These are phyloP conservation scores for Hypotaenidia philippensis DNA, from an alignment of 2,797 vertebrate genomes.

Conservation along the genomic window DNA sequence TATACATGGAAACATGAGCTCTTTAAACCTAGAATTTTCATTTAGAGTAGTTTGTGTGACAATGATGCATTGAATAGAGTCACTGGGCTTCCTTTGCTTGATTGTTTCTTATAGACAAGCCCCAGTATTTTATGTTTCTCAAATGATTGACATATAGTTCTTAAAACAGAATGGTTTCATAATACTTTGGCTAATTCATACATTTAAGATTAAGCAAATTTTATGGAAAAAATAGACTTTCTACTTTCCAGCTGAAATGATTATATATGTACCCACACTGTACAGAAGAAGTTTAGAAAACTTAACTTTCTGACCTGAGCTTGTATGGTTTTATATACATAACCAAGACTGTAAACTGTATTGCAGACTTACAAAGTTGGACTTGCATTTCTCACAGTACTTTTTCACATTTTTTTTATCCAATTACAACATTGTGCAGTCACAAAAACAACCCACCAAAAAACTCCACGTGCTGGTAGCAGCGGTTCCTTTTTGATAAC, in stretches of 20 bases:
- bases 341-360: not conserved
- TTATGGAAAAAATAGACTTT: too few species aligned
- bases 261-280: rapidly evolving
- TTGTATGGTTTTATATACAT: not conserved
- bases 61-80: not conserved
- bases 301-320: not conserved
- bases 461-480: rapidly evolving
- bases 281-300: not conserved
- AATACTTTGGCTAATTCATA: not conserved
- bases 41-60: not conserved
- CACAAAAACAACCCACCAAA: too few species aligned
- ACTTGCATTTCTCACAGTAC: not conserved
- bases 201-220: not conserved
- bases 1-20: not conserved
- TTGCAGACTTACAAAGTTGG: not conserved
- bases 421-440: not conserved
- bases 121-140: not conserved
- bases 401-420: not conserved
- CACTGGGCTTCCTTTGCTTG: not conserved
- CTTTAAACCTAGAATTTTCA: not conserved
- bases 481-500: not conserved
- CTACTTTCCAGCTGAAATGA: not conserved
- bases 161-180: not conserved
- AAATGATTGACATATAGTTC: not conserved
- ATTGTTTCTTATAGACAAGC: not conserved